phyloP scores from a whole-genome alignment of 2,888 invertebrate species.

The Pheosia tremula region DNA sequence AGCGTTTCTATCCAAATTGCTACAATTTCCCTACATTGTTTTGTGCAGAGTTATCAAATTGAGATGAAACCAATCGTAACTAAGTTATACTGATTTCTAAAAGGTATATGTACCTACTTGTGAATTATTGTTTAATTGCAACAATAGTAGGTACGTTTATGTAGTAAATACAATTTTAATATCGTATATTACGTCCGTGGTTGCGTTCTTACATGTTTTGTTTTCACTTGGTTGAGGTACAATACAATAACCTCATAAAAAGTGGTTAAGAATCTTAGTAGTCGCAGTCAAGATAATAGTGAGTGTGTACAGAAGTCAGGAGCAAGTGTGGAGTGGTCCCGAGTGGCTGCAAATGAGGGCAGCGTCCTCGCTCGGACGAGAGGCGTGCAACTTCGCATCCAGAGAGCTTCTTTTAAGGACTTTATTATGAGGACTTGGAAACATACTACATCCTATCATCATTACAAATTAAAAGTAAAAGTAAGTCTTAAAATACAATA shows the following conservation, averaged over 20 bases:
- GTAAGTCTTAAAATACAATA: background rate
- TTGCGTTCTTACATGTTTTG: too few species aligned
- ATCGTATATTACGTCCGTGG: too few species aligned
- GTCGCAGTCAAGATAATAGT: constrained; percentile 33
- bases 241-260: background rate
- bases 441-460: background rate
- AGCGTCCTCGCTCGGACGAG: constrained; percentile 34
- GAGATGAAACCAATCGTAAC: constrained; percentile 31
- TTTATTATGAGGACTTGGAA: constrained; percentile 24
- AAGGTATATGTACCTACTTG: too few species aligned
- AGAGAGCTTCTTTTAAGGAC: constrained; percentile 5
- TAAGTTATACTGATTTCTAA: constrained; percentile 11
- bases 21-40: constrained; percentile 35
- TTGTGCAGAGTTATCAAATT: constrained; percentile 30
- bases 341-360: constrained; percentile 45
- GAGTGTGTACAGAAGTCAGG: constrained; percentile 18
- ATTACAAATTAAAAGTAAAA: background rate
- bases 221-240: too few species aligned
- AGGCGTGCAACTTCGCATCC: constrained; percentile 23
- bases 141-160: too few species aligned
- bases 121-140: too few species aligned
- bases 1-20: constrained; percentile 26
- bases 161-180: too few species aligned
- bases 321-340: constrained; percentile 23
- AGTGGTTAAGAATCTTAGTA: constrained; percentile 3